Conservation (phyloP, 2,888 invertebrate genomes). For the Pterostichus madidus region DNA sequence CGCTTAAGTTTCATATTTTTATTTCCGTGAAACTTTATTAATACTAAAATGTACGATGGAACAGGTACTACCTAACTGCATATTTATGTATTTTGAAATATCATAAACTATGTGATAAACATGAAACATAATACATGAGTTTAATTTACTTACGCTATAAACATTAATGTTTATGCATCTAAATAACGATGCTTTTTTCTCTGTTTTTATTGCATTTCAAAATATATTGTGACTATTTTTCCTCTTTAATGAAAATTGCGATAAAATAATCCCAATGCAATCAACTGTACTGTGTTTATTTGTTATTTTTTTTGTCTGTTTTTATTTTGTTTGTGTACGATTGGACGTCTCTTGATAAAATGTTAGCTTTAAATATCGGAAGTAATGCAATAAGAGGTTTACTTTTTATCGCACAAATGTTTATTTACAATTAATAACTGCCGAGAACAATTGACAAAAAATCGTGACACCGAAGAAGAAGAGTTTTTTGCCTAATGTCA, state of each 20-base stretch:
- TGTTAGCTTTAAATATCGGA: not conserved
- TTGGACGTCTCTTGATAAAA: not conserved
- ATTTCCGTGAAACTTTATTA: slow-evolving; percentile 22
- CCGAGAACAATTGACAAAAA: no score
- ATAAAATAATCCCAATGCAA: slow-evolving; percentile 5
- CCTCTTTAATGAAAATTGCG: slow-evolving; percentile 3
- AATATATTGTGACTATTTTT: not conserved
- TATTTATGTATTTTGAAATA: slow-evolving; percentile 11
- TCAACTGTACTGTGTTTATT: not conserved
- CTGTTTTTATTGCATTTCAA: not conserved
- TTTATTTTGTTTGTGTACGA: not conserved
- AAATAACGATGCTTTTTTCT: not conserved
- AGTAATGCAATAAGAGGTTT: no score
- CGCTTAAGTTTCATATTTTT: slow-evolving; percentile 5
- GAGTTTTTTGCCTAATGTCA: no score
- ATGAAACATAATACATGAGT: not conserved
- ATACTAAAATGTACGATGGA: not conserved
- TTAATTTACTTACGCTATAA: slow-evolving; percentile 2
- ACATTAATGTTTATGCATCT: not conserved
- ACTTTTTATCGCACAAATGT: no score
- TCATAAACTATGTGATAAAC: slow-evolving; percentile 1
- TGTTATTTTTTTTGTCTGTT: no score
- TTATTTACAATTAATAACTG: no score
- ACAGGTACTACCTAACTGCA: not conserved
- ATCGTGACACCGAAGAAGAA: no score